phyloP scores from a whole-genome alignment of 2,113 vertebrate genomes.

The Typhlomys cinereus region DNA sequence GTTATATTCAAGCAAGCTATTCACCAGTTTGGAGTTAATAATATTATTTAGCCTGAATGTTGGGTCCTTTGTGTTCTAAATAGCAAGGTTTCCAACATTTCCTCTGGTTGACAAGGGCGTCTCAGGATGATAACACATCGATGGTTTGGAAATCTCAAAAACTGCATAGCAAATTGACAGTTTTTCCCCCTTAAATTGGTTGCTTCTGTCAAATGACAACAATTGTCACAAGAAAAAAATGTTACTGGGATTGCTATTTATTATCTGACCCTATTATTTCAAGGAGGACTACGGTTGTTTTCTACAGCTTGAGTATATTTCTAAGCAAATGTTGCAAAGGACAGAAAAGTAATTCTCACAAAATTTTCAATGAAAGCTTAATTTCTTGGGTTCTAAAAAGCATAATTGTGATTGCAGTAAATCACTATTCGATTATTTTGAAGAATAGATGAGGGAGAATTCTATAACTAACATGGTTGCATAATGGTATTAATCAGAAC shows the following conservation, averaged over 20 bases:
- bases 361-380: not conserved
- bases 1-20: not conserved
- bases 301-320: constrained; percentile 48
- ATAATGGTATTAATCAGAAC: not conserved
- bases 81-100: constrained; percentile 49
- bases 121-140: not conserved
- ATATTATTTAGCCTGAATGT: constrained; percentile 8
- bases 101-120: constrained; percentile 51
- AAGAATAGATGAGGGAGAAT: not conserved
- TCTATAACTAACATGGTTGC: not conserved
- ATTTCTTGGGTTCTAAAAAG: not conserved
- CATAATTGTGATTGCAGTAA: not conserved
- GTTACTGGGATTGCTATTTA: constrained; percentile 27
- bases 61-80: constrained; percentile 21
- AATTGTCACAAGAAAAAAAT: constrained; percentile 45
- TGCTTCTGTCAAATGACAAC: constrained; percentile 49
- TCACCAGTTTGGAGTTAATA: not conserved
- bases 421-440: not conserved
- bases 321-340: constrained; percentile 39
- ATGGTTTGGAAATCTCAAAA: constrained; percentile 24
- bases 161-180: constrained; percentile 1
- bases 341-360: constrained; percentile 9
- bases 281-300: not conserved
- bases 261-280: constrained; percentile 31
- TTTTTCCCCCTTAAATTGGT: constrained; percentile 46